Percentiles rank a stretch among this genome's conserved stretches.
These are phyloP conservation scores for Drosophila simulans DNA, from an alignment of 1,140 invertebrate genomes.

Conservation along the genomic window DNA sequence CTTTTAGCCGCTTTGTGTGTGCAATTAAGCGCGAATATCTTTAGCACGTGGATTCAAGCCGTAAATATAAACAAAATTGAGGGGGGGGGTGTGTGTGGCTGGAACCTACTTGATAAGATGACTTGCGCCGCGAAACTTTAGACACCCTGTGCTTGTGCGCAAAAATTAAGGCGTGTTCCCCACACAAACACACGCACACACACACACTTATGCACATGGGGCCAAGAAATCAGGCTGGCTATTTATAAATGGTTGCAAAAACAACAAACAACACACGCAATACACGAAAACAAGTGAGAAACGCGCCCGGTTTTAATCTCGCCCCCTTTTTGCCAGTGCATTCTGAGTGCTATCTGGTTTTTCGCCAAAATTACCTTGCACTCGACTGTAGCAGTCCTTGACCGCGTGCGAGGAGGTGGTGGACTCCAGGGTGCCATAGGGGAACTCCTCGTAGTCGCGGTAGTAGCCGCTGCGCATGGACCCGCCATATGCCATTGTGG, in stretches of 20 bases:
- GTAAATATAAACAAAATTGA: conserved; percentile 13
- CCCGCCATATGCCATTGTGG: conserved; percentile 85
- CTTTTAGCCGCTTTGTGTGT: conserved; percentile 9
- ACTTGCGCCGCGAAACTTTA: conserved; percentile 1
- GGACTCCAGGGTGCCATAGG: conserved; percentile 78
- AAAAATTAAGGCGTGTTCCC: conserved; percentile 64
- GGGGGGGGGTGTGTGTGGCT: not conserved
- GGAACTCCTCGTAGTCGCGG: conserved; percentile 85
- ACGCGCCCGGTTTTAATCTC: conserved; percentile 5
- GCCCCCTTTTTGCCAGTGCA: conserved; percentile 7
- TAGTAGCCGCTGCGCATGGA: conserved; percentile 85
- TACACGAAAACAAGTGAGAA: conserved; percentile 7
- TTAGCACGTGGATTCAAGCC: conserved; percentile 16
- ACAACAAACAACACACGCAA: conserved; percentile 51
- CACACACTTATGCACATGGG: conserved; percentile 28
- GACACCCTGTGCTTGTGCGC: conserved; percentile 50
- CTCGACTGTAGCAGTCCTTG: conserved; percentile 81
- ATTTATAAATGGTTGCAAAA: conserved; percentile 74
- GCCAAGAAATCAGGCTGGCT: conserved; percentile 52
- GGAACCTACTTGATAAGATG: conserved; percentile 18
- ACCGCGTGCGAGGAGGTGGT: conserved; percentile 52
- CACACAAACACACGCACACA: conserved; percentile 29
- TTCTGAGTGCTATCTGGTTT: not conserved
- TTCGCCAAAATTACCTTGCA: conserved; percentile 71
- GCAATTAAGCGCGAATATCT: conserved; percentile 9